Evolutionary conservation across 2,888 invertebrate genomes (phyloP), one percentile per base, ranked within the genome.

Genomic region (Saturnia pavonia): DNA sequence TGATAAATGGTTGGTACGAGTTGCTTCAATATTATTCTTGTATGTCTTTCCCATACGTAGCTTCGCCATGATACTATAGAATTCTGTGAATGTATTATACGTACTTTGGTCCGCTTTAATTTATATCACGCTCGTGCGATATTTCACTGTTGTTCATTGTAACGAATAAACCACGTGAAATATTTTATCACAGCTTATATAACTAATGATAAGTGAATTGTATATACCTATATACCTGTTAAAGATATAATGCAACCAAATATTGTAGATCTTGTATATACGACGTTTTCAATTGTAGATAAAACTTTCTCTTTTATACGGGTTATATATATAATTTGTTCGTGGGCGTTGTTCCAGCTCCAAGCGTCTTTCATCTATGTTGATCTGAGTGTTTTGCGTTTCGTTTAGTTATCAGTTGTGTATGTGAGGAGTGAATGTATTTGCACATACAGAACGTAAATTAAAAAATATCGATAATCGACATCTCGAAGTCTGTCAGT

Each of bases 401-500:
- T 72, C 65, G 81, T 84, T 88, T 86, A 90, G 89, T 91, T 84
- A 86, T 65, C 40, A 65, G 57, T 8, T 65, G 83, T 79, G 83
- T 86, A 83, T 85, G 84, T 85, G 85, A 84, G 86, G 90, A 85
- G 84, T 82, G 78, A 81, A 82, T 88, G 88, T 87, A 88, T 87
- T 86, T 82, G 82, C 82, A 80, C 82, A 82, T 84, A 83, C 82
- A 81, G 83, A 87, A 87, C 85, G 87, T 86, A 83, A 85, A 70
- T 82, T 82, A 76, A 78, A 79, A 74, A 77, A 76, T 81, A 83
- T 84, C 81, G 79, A 81, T 82, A 77, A 80, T 87, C 88, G 87
- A 89, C 88, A 89, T 87, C 91, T 87, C 88, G 87, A 89, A 87
- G 89, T 87, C 90, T 91, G 91, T 91, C 90, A 91, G 75, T 83